Evolutionary conservation across 2,888 invertebrate genomes (phyloP).

Genomic region (Acrobasis repandana): DNA sequence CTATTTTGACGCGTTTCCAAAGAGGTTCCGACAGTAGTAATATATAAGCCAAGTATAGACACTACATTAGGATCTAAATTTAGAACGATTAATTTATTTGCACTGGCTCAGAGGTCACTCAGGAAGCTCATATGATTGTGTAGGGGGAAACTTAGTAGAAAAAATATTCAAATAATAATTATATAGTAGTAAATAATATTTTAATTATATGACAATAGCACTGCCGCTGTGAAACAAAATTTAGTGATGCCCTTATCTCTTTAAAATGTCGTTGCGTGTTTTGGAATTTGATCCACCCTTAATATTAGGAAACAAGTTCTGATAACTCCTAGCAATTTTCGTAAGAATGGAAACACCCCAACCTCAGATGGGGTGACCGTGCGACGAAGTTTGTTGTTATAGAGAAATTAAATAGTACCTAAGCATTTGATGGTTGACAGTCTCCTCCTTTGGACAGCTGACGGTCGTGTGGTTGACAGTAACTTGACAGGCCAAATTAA

Average conservation of each 20-base stretch:
- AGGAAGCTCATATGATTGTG: too few relatives aligned
- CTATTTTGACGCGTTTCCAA: slow-evolving; percentile 7
- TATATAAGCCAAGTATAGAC: background rate
- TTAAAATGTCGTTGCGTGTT: too few relatives aligned
- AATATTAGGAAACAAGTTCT: background rate
- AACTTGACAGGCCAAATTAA: background rate
- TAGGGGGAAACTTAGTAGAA: too few relatives aligned
- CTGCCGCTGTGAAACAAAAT: too few relatives aligned
- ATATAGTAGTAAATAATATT: too few relatives aligned
- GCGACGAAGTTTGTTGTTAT: background rate
- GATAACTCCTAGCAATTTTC: background rate
- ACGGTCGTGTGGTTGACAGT: background rate
- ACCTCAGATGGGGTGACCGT: background rate
- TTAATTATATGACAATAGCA: too few relatives aligned
- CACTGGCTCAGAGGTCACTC: too few relatives aligned
- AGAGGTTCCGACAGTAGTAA: background rate
- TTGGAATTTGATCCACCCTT: background rate
- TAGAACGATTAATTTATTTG: background rate
- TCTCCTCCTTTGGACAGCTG: background rate
- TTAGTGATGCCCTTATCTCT: too few relatives aligned
- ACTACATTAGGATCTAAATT: background rate
- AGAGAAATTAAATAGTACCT: background rate
- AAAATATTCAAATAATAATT: too few relatives aligned
- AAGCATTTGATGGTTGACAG: background rate
- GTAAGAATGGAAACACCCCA: too few relatives aligned